These are phyloP conservation scores for Larimichthys crocea DNA, from an alignment of 2,113 vertebrate genomes.

Conservation along the genomic window DNA sequence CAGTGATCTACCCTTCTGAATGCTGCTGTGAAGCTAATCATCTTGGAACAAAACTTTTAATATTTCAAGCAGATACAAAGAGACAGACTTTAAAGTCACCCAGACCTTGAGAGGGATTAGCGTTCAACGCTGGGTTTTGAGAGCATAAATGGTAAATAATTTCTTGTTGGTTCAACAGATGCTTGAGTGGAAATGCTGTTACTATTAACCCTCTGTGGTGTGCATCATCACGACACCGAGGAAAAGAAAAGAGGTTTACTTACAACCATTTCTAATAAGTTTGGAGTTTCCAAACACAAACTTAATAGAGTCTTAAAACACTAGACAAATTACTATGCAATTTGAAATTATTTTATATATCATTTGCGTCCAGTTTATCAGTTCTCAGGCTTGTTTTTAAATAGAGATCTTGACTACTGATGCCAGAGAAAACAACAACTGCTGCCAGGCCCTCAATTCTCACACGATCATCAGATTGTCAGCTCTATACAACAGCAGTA, in stretches of 20 bases:
- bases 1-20: neutral
- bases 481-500: neutral
- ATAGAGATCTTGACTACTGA: no score
- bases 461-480: neutral
- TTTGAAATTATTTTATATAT: neutral
- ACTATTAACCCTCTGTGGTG: slow-evolving; percentile 14
- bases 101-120: slow-evolving; percentile 34
- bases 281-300: neutral
- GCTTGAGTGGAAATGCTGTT: slow-evolving; percentile 12
- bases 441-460: neutral
- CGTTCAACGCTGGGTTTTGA: neutral
- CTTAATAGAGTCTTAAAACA: neutral
- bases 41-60: neutral
- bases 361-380: neutral
- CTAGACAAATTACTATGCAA: neutral
- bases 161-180: slow-evolving; percentile 57
- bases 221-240: neutral
- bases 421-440: neutral
- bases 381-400: neutral
- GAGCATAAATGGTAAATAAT: slow-evolving; percentile 46
- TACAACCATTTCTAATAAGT: neutral
- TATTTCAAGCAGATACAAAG: neutral
- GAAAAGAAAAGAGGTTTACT: neutral
- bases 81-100: slow-evolving; percentile 14
- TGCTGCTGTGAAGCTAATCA: neutral